Evolutionary conservation across 1,140 invertebrate species (phyloP).

Genomic region (Drosophila orena): DNA sequence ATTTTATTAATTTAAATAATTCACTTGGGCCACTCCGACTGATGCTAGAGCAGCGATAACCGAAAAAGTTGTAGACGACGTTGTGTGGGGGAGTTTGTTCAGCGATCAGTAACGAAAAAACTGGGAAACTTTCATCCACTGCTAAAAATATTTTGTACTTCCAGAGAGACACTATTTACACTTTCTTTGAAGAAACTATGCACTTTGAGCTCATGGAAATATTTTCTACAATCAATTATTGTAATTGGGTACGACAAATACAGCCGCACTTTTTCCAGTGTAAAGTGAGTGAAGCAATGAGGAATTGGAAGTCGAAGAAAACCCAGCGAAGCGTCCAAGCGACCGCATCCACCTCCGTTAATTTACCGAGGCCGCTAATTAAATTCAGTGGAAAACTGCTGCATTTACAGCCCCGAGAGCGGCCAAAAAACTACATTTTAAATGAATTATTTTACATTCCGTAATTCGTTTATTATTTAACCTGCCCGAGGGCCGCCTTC

Average conservation of each 20-base stretch:
- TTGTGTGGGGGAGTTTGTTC: conserved; percentile 32
- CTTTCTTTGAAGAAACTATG: not conserved
- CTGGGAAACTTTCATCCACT: conserved; percentile 48
- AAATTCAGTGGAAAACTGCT: conserved; percentile 79
- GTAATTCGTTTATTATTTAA: conserved; percentile 78
- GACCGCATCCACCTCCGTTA: conserved; percentile 80
- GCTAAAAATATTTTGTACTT: not conserved
- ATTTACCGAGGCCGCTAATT: conserved; percentile 71
- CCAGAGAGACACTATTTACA: not conserved
- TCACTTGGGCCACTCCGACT: conserved; percentile 57
- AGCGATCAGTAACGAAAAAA: conserved; percentile 72
- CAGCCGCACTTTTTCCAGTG: not conserved
- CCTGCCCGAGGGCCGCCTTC: conserved; percentile 30
- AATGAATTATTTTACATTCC: conserved; percentile 65
- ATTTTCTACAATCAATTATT: not conserved
- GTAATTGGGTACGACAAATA: not conserved
- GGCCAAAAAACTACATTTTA: conserved; percentile 50
- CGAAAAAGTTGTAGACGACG: not conserved
- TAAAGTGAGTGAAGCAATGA: conserved; percentile 1
- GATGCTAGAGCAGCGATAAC: conserved; percentile 63
- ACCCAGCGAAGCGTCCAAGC: conserved; percentile 75
- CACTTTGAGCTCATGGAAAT: not conserved
- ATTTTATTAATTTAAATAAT: conserved; percentile 84
- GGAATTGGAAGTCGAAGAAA: conserved; percentile 43
- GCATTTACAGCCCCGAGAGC: conserved; percentile 56